Base-by-base conservation (phyloP, 2,888 invertebrate species). In the Drosophila multiciliata region DNA sequence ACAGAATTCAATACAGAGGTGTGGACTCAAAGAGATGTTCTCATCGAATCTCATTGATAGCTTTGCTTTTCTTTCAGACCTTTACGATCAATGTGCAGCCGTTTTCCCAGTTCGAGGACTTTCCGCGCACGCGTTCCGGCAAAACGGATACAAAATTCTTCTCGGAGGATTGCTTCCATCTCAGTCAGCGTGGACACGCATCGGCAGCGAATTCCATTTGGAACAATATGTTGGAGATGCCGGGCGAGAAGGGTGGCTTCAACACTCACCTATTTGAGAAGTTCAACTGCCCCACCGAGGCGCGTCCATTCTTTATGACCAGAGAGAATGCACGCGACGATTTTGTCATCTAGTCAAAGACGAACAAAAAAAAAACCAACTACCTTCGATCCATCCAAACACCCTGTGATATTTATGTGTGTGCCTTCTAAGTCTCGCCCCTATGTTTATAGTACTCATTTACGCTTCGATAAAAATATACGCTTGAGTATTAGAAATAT, bases 151-250 rank as follows among this genome's bases (percentile, higher is more conserved):
- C 93, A 45, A 91, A 93, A 1, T 95, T 93, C 87, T 90, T 95
- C 55, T 94, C 95, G 0, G 90, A 91, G 42, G 96, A 96, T 87
- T 95, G 95, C 87, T 95, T 95, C 79, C 95, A 96, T 87, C 91
- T 95, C 8, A 95, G 95, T 76, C 95, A 95, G 86, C 95, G 94
- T 79, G 93, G 93, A 20, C 94, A 95, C 73, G 95, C 95, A 61
- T 48, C 75, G 83, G 95, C 94, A 76, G 93, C 94, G 23, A 95
- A 94, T 83, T 93, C 94, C 15, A 80, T 95, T 3, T 95, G 95
- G 95, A 95, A 95, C 82, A 95, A 95, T 78, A 93, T 95, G 91
- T 77, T 95, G 66, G 94, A 95, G 88, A 93, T 94, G 17, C 92
- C 94, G 1, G 94, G 94, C 2, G 82, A 92, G 42, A 95, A 95